These are phyloP conservation scores for Myocastor coypus DNA, from an alignment of 2,113 vertebrate species.

Conservation along the genomic window DNA sequence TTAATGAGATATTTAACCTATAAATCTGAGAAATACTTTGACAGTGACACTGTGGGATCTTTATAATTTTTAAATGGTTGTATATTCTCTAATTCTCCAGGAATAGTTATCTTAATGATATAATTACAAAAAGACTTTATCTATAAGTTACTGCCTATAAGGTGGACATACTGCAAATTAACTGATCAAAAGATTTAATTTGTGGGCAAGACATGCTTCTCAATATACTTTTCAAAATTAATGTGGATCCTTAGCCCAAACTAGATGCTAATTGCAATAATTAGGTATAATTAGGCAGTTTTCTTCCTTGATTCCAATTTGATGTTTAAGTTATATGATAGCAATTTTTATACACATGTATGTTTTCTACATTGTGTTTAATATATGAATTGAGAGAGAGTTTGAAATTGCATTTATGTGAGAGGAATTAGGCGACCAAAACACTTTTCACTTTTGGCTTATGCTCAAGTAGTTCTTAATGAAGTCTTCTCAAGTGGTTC, in stretches of 20 bases:
- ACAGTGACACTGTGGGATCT: background rate
- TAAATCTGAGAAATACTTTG: background rate
- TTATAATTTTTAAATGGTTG: background rate
- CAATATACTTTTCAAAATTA: constrained; percentile 32
- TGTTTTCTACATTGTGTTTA: background rate
- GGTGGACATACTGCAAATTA: background rate
- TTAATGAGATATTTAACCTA: background rate
- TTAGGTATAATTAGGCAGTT: constrained; percentile 4
- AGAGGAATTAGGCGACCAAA: background rate
- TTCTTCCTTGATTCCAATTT: constrained; percentile 32
- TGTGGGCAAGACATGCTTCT: background rate
- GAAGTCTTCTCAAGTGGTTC: background rate
- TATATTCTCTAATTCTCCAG: background rate
- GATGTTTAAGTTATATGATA: background rate
- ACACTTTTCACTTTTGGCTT: background rate
- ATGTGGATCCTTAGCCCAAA: background rate
- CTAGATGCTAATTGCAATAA: background rate
- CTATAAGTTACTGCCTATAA: background rate
- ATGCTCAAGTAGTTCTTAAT: background rate
- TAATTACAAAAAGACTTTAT: background rate
- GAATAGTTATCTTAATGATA: background rate
- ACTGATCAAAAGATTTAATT: constrained; percentile 32
- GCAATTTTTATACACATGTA: background rate
- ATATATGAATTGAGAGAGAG: background rate
- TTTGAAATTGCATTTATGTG: constrained; percentile 13